Evolutionary conservation across 2,888 invertebrate species (phyloP), one percentile per base, ranked within the genome.

Genomic region (Apantesis nais): DNA sequence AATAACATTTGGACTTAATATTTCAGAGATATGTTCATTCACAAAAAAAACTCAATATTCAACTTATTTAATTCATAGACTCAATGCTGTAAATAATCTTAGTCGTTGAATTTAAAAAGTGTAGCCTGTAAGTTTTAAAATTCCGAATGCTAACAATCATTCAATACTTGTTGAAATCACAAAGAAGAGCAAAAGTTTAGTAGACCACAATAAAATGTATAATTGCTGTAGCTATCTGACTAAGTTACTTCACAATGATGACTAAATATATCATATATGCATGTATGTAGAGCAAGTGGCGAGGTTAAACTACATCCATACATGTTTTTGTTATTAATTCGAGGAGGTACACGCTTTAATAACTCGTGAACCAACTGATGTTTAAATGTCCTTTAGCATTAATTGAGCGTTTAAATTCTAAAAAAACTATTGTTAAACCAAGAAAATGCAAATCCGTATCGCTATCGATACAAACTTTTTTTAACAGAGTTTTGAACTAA

Each of bases 331-430:
- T 71, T 73, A 77, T 73, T 78, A 75, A 78, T 71, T 64, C 29
- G 68, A 58, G 70, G 70, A 58, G 63, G 34, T 52, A 52, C 66
- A 64, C 62, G 62, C 55, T 69, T 68, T 69, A 72, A 77, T 77
- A 67, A 63, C 52, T 71, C 55, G 41, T 62, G 62, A 48, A 64
- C 62, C 48, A 73, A 44, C 58, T 58, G 44, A 55, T 16, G 52
- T n/a, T 55, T 62, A 65, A 63, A 67, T 62, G 71, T 64, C 68
- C 70, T 71, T n/a, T 58, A 68, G 67, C 70, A 67, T 75, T 67
- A 77, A 79, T 82, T 71, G 62, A 78, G 69, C 69, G 66, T 70
- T 62, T 52, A 11, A 52, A 8, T 52, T 52, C 76, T n/a, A n/a
- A n/a, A n/a, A 78, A 76, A 74, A 70, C 60, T 71, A 31, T 48